Base-by-base conservation (phyloP, 2,888 invertebrate species). In the Biston stratarius region DNA sequence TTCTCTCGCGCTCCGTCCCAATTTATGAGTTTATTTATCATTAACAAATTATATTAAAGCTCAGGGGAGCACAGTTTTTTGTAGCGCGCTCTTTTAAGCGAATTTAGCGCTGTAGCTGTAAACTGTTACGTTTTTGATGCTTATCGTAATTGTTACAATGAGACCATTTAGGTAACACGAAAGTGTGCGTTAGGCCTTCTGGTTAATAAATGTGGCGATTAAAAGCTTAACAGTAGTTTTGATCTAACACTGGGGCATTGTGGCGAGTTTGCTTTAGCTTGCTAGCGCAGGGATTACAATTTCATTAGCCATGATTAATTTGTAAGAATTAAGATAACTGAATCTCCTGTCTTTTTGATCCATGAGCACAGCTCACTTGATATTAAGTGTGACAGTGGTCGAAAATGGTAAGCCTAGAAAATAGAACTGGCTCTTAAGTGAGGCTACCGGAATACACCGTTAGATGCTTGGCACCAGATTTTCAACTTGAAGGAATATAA, bases 1-100 rank as follows among this genome's bases (percentile, higher is more conserved):
- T 93, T 93, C 93, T 79, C 90, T 90, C 84, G 85, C 89, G 86
- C 90, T 83, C 79, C 80, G 77, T 67, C 79, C 75, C 87, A 83
- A 94, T 94, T 94, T 94, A 94, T 94, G 94, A 89, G 94, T 94
- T 94, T 94, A 94, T 94, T 94, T 94, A 94, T 94, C 94, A 94
- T 94, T 94, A 94, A 91, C 94, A 91, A 94, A 94, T 94, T 94
- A 94, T 94, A 94, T 94, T 90, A 91, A 92, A 92, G 87, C 88
- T 85, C 84, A 81, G 81, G 81, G 82, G 83, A 81, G 85, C 82
- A 87, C 87, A 83, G 80, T 88, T 91, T 92, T 91, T 91, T 89
- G 84, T 85, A 77, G 79, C 74, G 74, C 75, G 83, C 83, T 84
- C 80, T 86, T 83, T 84, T 79, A 69, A 81, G 80, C 81, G 73